Conservation (phyloP, 2,797 vertebrate genomes). For the Chelon auratus region DNA sequence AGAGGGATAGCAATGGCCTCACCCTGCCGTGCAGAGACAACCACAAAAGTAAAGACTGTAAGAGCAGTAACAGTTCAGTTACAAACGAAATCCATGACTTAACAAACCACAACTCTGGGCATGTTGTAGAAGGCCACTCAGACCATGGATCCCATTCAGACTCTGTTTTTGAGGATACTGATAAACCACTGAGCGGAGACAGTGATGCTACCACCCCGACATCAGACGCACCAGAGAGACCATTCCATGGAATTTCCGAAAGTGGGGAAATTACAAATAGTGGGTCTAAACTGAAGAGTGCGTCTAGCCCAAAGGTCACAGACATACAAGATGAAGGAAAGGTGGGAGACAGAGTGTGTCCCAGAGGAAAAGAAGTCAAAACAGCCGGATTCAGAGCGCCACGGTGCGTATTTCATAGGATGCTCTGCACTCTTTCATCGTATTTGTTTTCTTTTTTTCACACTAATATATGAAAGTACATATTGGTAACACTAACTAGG, state of each 20-base stretch:
- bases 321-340: slow-evolving; percentile 64
- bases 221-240: slow-evolving; percentile 55
- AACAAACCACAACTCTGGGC: slow-evolving; percentile 47
- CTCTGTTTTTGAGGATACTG: slow-evolving; percentile 79
- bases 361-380: slow-evolving; percentile 83
- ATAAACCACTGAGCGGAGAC: slow-evolving; percentile 74
- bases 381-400: slow-evolving; percentile 81
- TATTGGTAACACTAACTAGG: slow-evolving; percentile 11
- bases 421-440: neutral
- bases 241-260: slow-evolving; percentile 43
- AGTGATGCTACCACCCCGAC: slow-evolving; percentile 68
- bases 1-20: slow-evolving; percentile 77
- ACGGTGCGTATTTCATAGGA: slow-evolving; percentile 67
- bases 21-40: slow-evolving; percentile 55
- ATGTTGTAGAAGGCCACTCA: slow-evolving; percentile 72
- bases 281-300: slow-evolving; percentile 49
- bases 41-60: slow-evolving; percentile 59
- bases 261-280: slow-evolving; percentile 30
- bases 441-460: slow-evolving; percentile 34
- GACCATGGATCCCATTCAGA: slow-evolving; percentile 79
- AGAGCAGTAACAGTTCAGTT: slow-evolving; percentile 41
- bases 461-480: slow-evolving; percentile 31
- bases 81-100: slow-evolving; percentile 44
- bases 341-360: slow-evolving; percentile 70
- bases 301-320: slow-evolving; percentile 34